A percentile compares a stretch with the other conserved stretches of the same genome.
These are phyloP conservation scores for Strigamia transsilvanica DNA, from an alignment of 2,888 invertebrate species.

Conservation along the genomic window DNA sequence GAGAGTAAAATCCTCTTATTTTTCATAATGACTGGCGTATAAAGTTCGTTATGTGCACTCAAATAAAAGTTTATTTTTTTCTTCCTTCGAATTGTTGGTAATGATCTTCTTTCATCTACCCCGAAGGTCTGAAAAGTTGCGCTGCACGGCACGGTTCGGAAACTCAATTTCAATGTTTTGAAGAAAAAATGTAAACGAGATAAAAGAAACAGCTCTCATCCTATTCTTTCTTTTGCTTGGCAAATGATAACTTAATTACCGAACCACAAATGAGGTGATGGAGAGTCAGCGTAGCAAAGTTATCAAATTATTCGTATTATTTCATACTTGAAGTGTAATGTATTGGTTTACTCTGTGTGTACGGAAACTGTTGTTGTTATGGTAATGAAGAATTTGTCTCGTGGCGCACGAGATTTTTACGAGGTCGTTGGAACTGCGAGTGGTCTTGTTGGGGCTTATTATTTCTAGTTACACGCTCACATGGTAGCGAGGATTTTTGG, in stretches of 20 bases:
- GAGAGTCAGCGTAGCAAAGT: background rate
- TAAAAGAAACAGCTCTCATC: conserved; percentile 24
- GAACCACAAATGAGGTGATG: conserved; percentile 33
- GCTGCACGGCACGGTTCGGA: background rate
- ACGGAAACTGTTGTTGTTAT: conserved; percentile 14
- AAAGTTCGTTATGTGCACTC: conserved; percentile 8
- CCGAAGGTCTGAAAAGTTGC: conserved; percentile 32
- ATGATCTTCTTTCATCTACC: conserved; percentile 44
- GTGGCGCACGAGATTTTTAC: background rate
- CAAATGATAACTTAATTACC: conserved; percentile 36
- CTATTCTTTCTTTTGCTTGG: background rate
- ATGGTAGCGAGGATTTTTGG: background rate
- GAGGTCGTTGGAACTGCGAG: background rate
- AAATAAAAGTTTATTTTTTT: background rate
- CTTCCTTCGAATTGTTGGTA: background rate
- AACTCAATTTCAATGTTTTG: conserved; percentile 40
- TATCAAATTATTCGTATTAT: background rate
- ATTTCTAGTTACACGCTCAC: background rate
- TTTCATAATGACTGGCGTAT: background rate
- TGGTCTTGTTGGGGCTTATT: background rate
- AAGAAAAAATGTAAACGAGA: conserved; percentile 33
- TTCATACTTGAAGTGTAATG: background rate
- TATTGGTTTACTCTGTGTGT: conserved; percentile 24
- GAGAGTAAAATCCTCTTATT: conserved; percentile 24
- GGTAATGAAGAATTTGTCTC: conserved; percentile 14